These are phyloP conservation scores for Heliothis virescens DNA, from an alignment of 1,140 invertebrate genomes.

Conservation along the genomic window DNA sequence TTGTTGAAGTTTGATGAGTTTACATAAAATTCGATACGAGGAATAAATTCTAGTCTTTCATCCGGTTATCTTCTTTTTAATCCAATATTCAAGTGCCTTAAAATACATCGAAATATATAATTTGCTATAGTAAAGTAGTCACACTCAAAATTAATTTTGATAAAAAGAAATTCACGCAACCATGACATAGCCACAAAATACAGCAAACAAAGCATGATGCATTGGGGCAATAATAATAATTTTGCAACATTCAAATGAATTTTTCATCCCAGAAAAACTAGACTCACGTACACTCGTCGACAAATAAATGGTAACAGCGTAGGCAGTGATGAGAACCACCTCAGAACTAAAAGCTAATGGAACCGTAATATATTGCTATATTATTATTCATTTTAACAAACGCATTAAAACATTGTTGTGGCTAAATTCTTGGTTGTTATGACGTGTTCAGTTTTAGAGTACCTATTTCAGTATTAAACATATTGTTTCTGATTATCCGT, in stretches of 20 bases:
- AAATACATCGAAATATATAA: too few species aligned
- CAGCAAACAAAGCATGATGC: not conserved
- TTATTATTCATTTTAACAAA: conserved; percentile 52
- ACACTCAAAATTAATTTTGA: not conserved
- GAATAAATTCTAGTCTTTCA: too few species aligned
- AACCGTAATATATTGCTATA: conserved; percentile 52
- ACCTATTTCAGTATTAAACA: not conserved
- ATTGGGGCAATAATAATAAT: not conserved
- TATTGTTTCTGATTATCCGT: too few species aligned
- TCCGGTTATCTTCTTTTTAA: too few species aligned
- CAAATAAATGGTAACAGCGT: conserved; percentile 41
- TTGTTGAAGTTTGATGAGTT: not conserved
- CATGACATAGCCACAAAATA: not conserved
- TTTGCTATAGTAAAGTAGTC: too few species aligned
- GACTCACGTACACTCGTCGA: conserved; percentile 27
- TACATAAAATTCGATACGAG: not conserved
- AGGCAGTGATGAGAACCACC: conserved; percentile 51
- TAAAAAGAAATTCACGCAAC: not conserved
- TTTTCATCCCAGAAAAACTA: not conserved
- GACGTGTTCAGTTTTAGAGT: not conserved
- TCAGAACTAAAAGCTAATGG: conserved; percentile 57
- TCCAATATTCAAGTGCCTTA: too few species aligned
- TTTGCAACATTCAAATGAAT: not conserved
- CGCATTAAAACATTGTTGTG: conserved; percentile 45
- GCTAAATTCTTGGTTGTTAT: conserved; percentile 5